Evolutionary conservation across 30 jellyfish, hydroid and myxozoan species (phyloP).

Genomic region (Hydra vulgaris): DNA sequence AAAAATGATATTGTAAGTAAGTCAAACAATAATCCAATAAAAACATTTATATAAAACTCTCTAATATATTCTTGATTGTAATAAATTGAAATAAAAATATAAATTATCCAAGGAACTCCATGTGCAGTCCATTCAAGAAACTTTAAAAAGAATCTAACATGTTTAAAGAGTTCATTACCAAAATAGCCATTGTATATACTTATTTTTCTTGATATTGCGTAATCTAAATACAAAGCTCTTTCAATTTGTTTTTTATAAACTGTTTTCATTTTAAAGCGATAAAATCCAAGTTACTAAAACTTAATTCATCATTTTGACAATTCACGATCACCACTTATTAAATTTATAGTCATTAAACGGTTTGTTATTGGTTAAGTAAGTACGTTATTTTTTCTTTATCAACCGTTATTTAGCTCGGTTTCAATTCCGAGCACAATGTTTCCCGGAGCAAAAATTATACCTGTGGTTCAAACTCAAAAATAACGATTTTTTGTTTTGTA

Average conservation of each 20-base stretch:
- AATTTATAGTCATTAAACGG: no score
- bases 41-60: conserved; percentile 22
- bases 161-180: not conserved
- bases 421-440: no score
- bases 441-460: no score
- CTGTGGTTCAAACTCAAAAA: no score
- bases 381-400: no score
- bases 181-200: conserved; percentile 34
- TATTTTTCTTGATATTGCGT: conserved; percentile 9
- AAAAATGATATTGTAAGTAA: conserved; percentile 41
- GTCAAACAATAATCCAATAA: conserved; percentile 54
- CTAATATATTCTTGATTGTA: conserved; percentile 5
- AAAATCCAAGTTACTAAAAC: not conserved
- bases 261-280: not conserved
- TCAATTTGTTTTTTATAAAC: not conserved
- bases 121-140: conserved; percentile 75
- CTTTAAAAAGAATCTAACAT: conserved; percentile 15
- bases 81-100: conserved; percentile 15
- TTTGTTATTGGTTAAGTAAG: no score
- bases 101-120: conserved; percentile 76
- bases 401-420: no score
- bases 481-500: no score
- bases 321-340: no score
- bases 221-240: not conserved
- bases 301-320: no score